Conservation (phyloP, 1,140 invertebrate species). For the Penaeus vannamei region DNA sequence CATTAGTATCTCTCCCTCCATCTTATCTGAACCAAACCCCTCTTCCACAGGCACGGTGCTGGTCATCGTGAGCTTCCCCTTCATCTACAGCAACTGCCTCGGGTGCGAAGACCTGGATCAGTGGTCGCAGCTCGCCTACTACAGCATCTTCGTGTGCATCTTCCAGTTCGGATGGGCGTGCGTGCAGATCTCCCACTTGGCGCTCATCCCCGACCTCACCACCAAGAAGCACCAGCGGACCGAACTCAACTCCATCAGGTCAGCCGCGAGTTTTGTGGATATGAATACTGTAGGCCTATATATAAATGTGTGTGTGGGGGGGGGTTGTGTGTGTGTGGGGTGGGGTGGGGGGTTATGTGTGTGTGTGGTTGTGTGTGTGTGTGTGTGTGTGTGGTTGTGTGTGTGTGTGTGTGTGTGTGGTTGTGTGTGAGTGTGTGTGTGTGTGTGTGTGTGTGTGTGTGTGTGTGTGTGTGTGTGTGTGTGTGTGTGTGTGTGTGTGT, state of each 20-base stretch:
- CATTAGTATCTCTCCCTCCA: neutral
- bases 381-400: too few relatives aligned
- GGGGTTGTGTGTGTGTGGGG: constrained; percentile 6
- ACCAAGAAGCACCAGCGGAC: constrained; percentile 85
- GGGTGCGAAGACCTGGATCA: constrained; percentile 77
- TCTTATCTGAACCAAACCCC: neutral
- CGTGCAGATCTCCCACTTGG: constrained; percentile 94
- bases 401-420: too few relatives aligned
- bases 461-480: neutral
- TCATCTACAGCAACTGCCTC: constrained; percentile 89
- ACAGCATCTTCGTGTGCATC: constrained; percentile 88
- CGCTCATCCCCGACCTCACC: constrained; percentile 79
- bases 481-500: neutral
- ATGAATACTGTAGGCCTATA: neutral
- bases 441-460: too few relatives aligned
- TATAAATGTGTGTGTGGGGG: constrained; percentile 39
- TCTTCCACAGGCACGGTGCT: constrained; percentile 78
- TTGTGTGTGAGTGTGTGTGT: too few relatives aligned
- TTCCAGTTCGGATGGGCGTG: constrained; percentile 98
- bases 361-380: neutral
- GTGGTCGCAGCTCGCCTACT: constrained; percentile 88
- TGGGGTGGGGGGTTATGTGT: neutral
- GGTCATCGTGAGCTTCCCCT: constrained; percentile 87
- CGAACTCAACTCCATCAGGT: constrained; percentile 90
- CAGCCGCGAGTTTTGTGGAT: neutral